A percentile compares a stretch with the other conserved stretches of the same genome.
These are phyloP conservation scores for Columba livia DNA, from an alignment of 2,113 vertebrate genomes.

Conservation along the genomic window DNA sequence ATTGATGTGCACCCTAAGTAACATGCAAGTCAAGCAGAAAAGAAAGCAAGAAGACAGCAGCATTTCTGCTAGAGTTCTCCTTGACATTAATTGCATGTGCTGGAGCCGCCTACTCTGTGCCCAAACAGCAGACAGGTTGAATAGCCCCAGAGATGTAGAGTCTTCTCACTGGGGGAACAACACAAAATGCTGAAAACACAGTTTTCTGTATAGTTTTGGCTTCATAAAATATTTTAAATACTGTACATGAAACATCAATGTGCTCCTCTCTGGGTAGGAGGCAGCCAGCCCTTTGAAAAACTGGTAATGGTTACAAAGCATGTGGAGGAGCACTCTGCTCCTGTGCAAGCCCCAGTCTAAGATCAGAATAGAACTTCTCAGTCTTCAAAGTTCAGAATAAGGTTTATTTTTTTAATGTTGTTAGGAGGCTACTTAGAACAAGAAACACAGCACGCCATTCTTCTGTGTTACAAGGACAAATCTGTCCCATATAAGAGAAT, in stretches of 20 bases:
- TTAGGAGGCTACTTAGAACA: not conserved
- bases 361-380: not conserved
- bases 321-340: not conserved
- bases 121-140: not conserved
- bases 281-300: not conserved
- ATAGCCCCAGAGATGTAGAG: not conserved
- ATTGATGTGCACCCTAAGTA: fast-evolving
- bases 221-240: not conserved
- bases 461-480: not conserved
- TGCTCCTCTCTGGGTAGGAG: not conserved
- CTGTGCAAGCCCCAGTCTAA: not conserved
- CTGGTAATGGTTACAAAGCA: not conserved
- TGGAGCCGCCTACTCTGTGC: not conserved
- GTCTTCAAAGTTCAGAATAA: not conserved
- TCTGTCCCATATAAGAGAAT: not conserved
- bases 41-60: not conserved
- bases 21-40: not conserved
- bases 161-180: not conserved
- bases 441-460: not conserved
- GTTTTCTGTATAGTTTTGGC: not conserved
- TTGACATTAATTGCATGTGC: not conserved
- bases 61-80: not conserved
- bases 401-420: not conserved
- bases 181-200: not conserved
- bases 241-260: fast-evolving